Percentiles rank a stretch among this genome's conserved stretches.
Conservation (phyloP, 2,797 vertebrate genomes). For the Labeo calbasu region DNA sequence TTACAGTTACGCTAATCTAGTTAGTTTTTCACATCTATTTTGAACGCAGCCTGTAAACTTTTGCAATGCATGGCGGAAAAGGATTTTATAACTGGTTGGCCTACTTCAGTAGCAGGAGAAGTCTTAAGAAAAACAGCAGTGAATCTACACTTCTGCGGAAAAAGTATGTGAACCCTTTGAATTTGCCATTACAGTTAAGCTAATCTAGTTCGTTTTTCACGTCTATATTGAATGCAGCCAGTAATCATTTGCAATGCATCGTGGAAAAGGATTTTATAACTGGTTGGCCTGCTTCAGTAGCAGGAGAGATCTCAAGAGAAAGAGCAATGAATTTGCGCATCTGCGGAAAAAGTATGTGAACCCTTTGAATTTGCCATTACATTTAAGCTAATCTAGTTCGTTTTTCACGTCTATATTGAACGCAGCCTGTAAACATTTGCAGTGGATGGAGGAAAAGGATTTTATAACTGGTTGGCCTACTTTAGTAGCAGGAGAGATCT, state of each 20-base stretch:
- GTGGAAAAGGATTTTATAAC: no score
- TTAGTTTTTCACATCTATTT: no score
- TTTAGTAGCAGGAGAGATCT: background rate
- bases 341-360: background rate
- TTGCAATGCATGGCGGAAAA: background rate
- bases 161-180: no score
- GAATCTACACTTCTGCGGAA: background rate
- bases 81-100: background rate
- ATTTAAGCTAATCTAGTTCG: background rate
- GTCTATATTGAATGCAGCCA: background rate
- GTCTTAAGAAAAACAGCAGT: background rate
- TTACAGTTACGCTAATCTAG: background rate
- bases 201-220: background rate
- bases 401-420: background rate
- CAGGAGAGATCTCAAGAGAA: background rate
- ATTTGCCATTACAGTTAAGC: background rate
- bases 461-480: background rate
- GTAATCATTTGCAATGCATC: background rate
- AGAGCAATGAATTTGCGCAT: background rate
- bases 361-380: background rate
- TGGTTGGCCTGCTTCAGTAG: background rate
- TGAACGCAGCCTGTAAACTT: background rate
- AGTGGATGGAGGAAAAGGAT: background rate
- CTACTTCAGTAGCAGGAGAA: background rate
- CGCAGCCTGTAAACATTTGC: background rate